A percentile compares a stretch with the other conserved stretches of the same genome.
phyloP scores from a whole-genome alignment of 2,113 vertebrate species.

The Opisthocomus hoazin region DNA sequence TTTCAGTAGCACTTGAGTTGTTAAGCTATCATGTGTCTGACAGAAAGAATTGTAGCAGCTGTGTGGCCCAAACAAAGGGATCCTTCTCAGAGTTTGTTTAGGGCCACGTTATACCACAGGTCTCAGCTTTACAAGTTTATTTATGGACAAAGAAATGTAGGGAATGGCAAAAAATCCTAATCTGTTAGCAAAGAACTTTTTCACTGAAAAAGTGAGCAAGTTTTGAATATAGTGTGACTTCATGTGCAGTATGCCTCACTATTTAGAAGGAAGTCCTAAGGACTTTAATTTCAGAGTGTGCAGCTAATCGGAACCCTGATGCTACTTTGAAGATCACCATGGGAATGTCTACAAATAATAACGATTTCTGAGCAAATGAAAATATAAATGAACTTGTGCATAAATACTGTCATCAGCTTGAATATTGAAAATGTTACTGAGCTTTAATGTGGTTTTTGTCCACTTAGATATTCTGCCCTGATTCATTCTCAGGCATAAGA shows the following conservation, averaged over 20 bases:
- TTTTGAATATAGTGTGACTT: neutral
- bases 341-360: conserved; percentile 33
- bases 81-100: neutral
- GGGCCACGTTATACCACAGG: neutral
- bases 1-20: neutral
- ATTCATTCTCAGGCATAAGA: neutral
- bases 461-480: neutral
- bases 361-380: neutral
- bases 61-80: neutral
- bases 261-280: neutral
- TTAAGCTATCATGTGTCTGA: neutral
- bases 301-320: neutral
- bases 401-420: conserved; percentile 1
- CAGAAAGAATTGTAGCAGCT: neutral
- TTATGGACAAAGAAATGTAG: neutral
- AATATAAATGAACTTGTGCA: neutral
- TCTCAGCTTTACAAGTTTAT: neutral
- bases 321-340: neutral
- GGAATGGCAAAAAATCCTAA: neutral
- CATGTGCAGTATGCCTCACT: neutral
- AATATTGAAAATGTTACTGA: neutral
- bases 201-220: neutral
- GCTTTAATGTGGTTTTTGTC: conserved; percentile 26
- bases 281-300: neutral
- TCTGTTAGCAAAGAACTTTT: neutral